Percentiles rank a stretch among this genome's conserved stretches.
These are phyloP conservation scores for Entomobrya proxima DNA, from an alignment of 2,888 invertebrate genomes.

Conservation along the genomic window DNA sequence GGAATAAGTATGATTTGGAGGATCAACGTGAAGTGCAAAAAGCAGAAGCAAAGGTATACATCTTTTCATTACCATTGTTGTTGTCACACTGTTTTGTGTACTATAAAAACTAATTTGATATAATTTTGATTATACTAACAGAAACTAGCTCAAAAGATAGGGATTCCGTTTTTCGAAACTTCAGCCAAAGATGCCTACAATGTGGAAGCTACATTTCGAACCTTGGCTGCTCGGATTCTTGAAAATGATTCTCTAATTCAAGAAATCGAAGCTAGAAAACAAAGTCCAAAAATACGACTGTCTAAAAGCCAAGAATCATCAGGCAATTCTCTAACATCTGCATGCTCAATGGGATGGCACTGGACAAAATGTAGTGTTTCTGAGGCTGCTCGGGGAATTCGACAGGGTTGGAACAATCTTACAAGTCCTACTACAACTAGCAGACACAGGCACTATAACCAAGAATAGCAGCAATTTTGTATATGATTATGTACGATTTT, in stretches of 20 bases:
- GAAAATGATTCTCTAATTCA: slow-evolving; percentile 71
- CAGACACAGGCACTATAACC: slow-evolving; percentile 49
- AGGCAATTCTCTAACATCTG: slow-evolving; percentile 34
- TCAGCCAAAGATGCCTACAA: slow-evolving; percentile 94
- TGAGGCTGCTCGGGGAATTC: slow-evolving; percentile 68
- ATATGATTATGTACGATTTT: too few species aligned
- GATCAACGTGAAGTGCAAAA: slow-evolving; percentile 68
- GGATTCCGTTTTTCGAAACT: slow-evolving; percentile 87
- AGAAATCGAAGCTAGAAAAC: slow-evolving; percentile 67
- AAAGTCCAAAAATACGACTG: slow-evolving; percentile 68
- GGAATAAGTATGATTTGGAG: slow-evolving; percentile 72
- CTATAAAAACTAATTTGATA: not conserved
- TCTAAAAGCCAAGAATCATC: slow-evolving; percentile 58
- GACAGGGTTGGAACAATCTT: slow-evolving; percentile 70
- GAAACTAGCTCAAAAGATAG: slow-evolving; percentile 68
- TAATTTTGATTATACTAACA: not conserved
- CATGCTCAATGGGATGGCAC: slow-evolving; percentile 72
- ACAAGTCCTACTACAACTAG: slow-evolving; percentile 19
- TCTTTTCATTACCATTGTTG: too few species aligned
- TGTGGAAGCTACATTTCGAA: slow-evolving; percentile 88
- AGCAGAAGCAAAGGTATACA: slow-evolving; percentile 63
- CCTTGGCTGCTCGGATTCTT: slow-evolving; percentile 71
- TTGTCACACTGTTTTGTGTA: too few species aligned
- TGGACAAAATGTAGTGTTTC: slow-evolving; percentile 70
- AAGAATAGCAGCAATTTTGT: slow-evolving; percentile 12